These are phyloP conservation scores for Salminus brasiliensis DNA, from an alignment of 2,113 vertebrate genomes.

Conservation along the genomic window DNA sequence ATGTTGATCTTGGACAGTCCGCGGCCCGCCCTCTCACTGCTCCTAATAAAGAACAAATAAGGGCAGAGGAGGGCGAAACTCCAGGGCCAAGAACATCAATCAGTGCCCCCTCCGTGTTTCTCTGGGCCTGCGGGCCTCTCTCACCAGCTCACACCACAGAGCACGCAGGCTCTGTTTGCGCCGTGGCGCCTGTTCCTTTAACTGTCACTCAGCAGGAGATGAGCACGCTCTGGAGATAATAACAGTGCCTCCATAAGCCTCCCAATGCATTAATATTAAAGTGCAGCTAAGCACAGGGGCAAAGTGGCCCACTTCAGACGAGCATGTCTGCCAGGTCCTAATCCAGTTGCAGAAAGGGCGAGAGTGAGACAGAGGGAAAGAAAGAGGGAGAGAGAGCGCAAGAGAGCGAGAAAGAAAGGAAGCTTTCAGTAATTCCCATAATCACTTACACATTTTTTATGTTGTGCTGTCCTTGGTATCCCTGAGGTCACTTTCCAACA, in stretches of 20 bases:
- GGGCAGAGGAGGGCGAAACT: not conserved
- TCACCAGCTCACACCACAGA: conserved; percentile 15
- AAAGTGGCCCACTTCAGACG: conserved; percentile 27
- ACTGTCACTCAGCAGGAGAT: conserved; percentile 26
- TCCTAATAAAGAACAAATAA: conserved; percentile 23
- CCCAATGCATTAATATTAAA: conserved; percentile 36
- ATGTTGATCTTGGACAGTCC: conserved; percentile 34
- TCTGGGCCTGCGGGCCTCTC: too few relatives aligned
- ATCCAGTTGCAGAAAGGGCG: not conserved
- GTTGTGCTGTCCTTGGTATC: not conserved
- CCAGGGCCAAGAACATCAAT: conserved; percentile 36
- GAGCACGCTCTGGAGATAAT: conserved; percentile 10
- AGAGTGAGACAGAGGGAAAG: not conserved
- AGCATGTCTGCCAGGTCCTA: conserved; percentile 5
- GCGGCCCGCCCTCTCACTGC: conserved; percentile 11
- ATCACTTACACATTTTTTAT: conserved; percentile 5
- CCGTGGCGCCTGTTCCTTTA: conserved; percentile 34
- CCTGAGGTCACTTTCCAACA: not conserved
- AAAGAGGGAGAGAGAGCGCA: not conserved
- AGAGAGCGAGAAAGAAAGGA: not conserved
- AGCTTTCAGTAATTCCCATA: not conserved
- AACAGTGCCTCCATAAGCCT: conserved; percentile 28
- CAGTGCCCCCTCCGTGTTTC: conserved; percentile 12
- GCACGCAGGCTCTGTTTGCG: not conserved
- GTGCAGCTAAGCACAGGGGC: conserved; percentile 31